These are phyloP conservation scores for Scyliorhinus canicula DNA, from an alignment of 2,797 vertebrate species.

Conservation along the genomic window DNA sequence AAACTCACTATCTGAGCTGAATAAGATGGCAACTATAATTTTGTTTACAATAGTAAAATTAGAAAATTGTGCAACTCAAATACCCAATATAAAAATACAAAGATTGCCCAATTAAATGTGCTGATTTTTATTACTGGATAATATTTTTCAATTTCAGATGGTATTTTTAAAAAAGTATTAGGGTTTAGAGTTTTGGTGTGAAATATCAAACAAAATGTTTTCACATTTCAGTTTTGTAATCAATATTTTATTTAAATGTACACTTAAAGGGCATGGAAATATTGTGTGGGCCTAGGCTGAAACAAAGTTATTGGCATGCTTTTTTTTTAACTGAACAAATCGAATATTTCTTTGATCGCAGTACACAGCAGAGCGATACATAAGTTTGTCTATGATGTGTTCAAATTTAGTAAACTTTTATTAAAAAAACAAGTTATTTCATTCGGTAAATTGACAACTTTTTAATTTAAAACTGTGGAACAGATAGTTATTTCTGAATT, in stretches of 20 bases:
- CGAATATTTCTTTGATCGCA: neutral
- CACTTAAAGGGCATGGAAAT: neutral
- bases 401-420: neutral
- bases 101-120: neutral
- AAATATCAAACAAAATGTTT: neutral
- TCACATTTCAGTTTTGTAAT: neutral
- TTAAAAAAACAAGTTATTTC: neutral
- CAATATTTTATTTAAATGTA: neutral
- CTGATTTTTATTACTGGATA: neutral
- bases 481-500: slow-evolving; percentile 7
- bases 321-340: slow-evolving; percentile 16
- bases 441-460: neutral
- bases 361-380: slow-evolving; percentile 11
- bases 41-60: neutral
- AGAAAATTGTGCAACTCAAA: neutral
- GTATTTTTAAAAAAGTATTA: neutral
- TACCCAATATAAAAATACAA: neutral
- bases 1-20: neutral
- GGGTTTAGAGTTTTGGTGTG: neutral
- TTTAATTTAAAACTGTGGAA: neutral
- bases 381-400: slow-evolving; percentile 19
- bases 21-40: neutral
- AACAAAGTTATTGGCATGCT: slow-evolving; percentile 1
- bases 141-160: neutral
- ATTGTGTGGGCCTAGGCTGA: neutral